A percentile compares a stretch with the other conserved stretches of the same genome.
phyloP scores from a whole-genome alignment of 1,140 invertebrate species.

The Zeugodacus cucurbitae region DNA sequence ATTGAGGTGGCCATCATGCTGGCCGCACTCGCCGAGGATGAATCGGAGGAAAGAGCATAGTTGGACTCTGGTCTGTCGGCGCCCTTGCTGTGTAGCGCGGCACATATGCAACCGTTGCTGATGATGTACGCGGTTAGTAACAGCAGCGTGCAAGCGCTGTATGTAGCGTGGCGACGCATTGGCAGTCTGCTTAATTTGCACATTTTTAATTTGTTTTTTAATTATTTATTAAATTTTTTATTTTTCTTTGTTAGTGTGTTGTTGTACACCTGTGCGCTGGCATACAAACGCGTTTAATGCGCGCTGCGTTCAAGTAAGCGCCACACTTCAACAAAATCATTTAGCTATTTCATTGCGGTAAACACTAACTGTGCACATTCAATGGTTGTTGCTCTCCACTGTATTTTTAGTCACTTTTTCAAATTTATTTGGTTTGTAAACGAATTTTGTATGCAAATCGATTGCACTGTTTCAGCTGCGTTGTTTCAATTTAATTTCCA shows the following conservation, averaged over 20 bases:
- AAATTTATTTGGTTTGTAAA: not conserved
- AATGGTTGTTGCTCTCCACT: not conserved
- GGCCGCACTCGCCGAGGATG: not conserved
- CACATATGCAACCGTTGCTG: not conserved
- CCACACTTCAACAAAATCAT: not conserved
- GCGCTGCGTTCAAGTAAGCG: not conserved
- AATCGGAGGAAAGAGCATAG: conserved; percentile 17
- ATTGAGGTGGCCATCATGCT: conserved; percentile 22
- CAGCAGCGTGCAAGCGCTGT: conserved; percentile 44
- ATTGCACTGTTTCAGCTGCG: not conserved
- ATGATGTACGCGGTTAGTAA: conserved; percentile 15
- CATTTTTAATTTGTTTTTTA: not conserved
- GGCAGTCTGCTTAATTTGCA: conserved; percentile 9
- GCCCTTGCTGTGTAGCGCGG: not conserved
- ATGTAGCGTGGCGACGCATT: not conserved
- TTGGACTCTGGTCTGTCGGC: not conserved
- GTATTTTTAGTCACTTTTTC: not conserved
- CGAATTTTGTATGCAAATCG: not conserved
- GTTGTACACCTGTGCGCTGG: not conserved
- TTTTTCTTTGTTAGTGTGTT: conserved; percentile 1
- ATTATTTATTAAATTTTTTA: conserved; percentile 19
- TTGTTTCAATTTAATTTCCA: not conserved
- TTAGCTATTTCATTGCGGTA: not conserved
- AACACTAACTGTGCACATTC: not conserved
- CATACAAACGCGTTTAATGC: not conserved